phyloP scores from a whole-genome alignment of 2,113 vertebrate species.

The Arothron firmamentum region DNA sequence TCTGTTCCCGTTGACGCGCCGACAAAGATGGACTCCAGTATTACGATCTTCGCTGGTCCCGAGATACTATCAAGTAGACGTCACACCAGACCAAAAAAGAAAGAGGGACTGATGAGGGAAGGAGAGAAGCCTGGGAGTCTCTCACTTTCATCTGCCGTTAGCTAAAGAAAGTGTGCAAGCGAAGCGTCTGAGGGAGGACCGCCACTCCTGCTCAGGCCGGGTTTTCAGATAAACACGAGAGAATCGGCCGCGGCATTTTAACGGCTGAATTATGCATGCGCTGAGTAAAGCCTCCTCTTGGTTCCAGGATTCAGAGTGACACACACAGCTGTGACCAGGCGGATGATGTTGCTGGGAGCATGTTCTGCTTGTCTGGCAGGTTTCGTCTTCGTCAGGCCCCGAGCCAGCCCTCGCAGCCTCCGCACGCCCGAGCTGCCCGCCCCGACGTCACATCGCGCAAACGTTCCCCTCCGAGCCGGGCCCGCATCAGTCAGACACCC shows the following conservation, averaged over 20 bases:
- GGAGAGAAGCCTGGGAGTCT: slow-evolving; percentile 29
- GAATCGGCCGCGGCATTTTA: slow-evolving; percentile 46
- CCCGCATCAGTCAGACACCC: slow-evolving; percentile 45
- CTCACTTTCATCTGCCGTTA: slow-evolving; percentile 32
- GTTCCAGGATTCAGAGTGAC: slow-evolving; percentile 62
- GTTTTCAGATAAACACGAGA: slow-evolving; percentile 45
- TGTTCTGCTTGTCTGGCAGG: slow-evolving; percentile 63
- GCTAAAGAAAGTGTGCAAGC: slow-evolving; percentile 32
- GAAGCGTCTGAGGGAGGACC: slow-evolving; percentile 48
- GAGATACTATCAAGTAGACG: slow-evolving; percentile 44
- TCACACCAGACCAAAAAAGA: slow-evolving; percentile 26
- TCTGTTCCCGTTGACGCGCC: slow-evolving; percentile 44
- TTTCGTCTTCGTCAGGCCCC: slow-evolving; percentile 58
- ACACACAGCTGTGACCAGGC: slow-evolving; percentile 64
- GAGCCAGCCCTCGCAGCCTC: slow-evolving; percentile 46
- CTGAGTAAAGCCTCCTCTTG: slow-evolving; percentile 51
- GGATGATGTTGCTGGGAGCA: slow-evolving; percentile 63
- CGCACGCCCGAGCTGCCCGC: slow-evolving; percentile 45
- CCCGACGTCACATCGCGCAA: slow-evolving; percentile 62
- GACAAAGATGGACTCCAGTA: slow-evolving; percentile 47
- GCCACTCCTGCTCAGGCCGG: slow-evolving; percentile 31
- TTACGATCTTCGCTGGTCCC: slow-evolving; percentile 44
- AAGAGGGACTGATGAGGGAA: slow-evolving; percentile 17
- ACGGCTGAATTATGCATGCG: slow-evolving; percentile 62
- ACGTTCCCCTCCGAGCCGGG: slow-evolving; percentile 46